These are phyloP conservation scores for Drosophila pseudotakahashii DNA, from an alignment of 2,888 invertebrate genomes.

Conservation along the genomic window DNA sequence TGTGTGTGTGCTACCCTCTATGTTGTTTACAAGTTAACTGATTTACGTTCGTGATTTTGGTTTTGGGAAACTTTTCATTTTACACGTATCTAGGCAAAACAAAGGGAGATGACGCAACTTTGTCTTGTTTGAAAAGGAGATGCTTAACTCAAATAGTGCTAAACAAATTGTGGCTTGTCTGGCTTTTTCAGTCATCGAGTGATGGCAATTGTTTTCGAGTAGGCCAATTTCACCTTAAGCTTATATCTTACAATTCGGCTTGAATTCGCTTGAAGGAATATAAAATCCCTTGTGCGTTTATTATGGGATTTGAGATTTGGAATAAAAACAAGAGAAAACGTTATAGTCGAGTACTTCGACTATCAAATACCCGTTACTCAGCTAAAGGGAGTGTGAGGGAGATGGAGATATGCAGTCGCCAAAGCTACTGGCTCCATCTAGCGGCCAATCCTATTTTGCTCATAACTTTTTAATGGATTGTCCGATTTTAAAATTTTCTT, in stretches of 20 bases:
- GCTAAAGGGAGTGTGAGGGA: too few relatives aligned
- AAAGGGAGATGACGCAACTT: conserved; percentile 26
- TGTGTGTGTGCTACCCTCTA: conserved; percentile 9
- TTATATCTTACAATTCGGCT: too few relatives aligned
- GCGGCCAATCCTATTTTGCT: too few relatives aligned
- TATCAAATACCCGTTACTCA: too few relatives aligned
- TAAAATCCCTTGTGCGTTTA: not conserved
- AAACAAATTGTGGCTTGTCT: conserved; percentile 35
- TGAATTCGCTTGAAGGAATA: not conserved
- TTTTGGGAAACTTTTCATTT: conserved; percentile 57
- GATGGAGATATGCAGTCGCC: too few relatives aligned
- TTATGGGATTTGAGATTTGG: not conserved
- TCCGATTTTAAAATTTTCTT: too few relatives aligned
- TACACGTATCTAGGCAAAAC: conserved; percentile 32
- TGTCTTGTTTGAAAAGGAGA: conserved; percentile 13
- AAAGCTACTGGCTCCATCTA: too few relatives aligned
- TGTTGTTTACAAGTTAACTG: conserved; percentile 73
- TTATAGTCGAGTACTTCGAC: too few relatives aligned
- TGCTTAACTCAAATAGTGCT: conserved; percentile 33
- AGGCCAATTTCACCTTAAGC: conserved; percentile 19
- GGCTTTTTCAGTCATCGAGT: conserved; percentile 4
- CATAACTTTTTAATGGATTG: too few relatives aligned
- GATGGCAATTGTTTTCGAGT: conserved; percentile 15
- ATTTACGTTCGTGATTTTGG: conserved; percentile 71
- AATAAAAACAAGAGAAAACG: too few relatives aligned